Evolutionary conservation across 2,888 invertebrate species (phyloP), one percentile per base, ranked within the genome.

Genomic region (Pardosa pseudoannulata): DNA sequence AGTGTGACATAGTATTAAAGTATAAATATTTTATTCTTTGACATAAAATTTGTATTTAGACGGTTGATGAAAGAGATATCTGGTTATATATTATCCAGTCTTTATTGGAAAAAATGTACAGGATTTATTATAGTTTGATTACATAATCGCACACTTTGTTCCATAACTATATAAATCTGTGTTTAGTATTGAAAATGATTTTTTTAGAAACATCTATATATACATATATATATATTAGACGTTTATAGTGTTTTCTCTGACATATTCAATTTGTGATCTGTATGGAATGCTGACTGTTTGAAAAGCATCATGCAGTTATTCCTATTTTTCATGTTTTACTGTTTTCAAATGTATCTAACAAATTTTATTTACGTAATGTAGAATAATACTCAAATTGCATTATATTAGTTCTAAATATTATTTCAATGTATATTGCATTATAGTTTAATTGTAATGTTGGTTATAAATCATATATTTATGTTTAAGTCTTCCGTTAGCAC

Each of bases 1-100:
- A 67, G 65, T 74, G 79, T 86, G 73, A 75, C 73, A 87, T 87
- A 87, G 87, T 87, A 87, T 87, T 87, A 87, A 87, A 87, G 32
- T 87, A 87, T 87, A 87, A 80, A 87, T 76, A 87, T 87, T 87
- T 87, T 87, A 87, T 87, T 87, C 87, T 87, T 87, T 87, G 74
- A 87, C 80, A 65, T 87, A 78, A 79, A 86, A 70, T 87, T 87
- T 80, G 79, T 80, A 87, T 87, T 72, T 87, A 80, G 87, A 56
- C 41, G 56, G 71, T 73, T 50, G 62, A 65, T 41, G 56, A 64
- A 85, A 67, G 67, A n/a, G n/a, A 56, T 36, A 74, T 50, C 65
- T 74, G 86, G 79, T 64, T 78, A 78, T 83, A 50, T 62, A 50
- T 70, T 81, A 56, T 81, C 76, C 71, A 78, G 71, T 71, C 70